Conservation (phyloP, 2,797 vertebrate species). For the Mormyrops attenuatus region DNA sequence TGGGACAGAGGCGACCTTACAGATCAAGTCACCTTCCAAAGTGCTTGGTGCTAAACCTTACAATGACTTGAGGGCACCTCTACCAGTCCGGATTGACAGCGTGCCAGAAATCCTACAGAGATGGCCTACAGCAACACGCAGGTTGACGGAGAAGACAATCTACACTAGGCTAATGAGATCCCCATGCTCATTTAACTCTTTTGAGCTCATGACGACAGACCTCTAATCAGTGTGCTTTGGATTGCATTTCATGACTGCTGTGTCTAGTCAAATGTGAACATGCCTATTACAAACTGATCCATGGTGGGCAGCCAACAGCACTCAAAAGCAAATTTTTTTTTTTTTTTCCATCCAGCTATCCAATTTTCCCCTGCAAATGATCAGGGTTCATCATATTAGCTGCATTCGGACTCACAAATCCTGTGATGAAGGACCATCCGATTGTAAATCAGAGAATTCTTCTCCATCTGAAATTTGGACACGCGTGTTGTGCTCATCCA, state of each 20-base stretch:
- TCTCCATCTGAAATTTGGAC: background rate
- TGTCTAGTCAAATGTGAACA: background rate
- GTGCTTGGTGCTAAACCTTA: background rate
- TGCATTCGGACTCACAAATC: background rate
- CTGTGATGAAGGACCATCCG: background rate
- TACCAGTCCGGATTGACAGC: background rate
- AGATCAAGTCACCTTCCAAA: background rate
- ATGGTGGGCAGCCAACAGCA: background rate
- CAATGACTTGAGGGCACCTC: background rate
- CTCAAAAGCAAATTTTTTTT: background rate
- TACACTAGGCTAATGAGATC: background rate
- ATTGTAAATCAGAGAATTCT: background rate
- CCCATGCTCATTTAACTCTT: background rate
- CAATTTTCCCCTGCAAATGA: background rate
- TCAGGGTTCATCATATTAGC: background rate
- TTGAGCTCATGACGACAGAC: background rate
- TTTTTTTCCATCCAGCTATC: background rate
- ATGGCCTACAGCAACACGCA: background rate
- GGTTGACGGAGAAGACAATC: background rate
- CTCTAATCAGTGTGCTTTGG: background rate
- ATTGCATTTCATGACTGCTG: background rate
- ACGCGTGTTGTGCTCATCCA: background rate
- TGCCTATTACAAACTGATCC: background rate
- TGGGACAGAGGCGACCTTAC: background rate
- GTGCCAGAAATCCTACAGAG: background rate